Base-by-base conservation (phyloP, 2,797 vertebrate species). In the Clamator glandarius region DNA sequence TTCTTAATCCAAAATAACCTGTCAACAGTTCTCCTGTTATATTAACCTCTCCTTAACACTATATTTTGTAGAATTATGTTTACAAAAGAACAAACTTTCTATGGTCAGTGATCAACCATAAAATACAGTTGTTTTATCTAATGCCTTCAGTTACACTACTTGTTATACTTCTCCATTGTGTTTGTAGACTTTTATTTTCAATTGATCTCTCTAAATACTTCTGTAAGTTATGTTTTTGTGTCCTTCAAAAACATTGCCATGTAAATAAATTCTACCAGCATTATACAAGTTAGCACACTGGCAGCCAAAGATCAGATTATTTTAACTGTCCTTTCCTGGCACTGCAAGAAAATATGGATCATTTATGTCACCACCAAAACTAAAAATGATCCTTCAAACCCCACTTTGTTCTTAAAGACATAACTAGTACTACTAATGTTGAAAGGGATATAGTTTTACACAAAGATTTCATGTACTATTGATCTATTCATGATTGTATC, bases 251-350 rank as follows among this genome's bases (percentile, higher is more conserved):
- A 5, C 15, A 51, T 31, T 12, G 33, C 3, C 51, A 8, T 3
- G 6, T 36, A 51, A 73, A 64, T 36, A 33, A 70, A 46, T 54
- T 41, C n/a, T 51, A 29, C 8, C 2, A 24, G 15, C 26, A 72
- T 5, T 12, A 46, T 42, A 54, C 0, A 18, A 21, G 6, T 54
- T 68, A 11, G 21, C 8, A 19, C 6, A 23, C 2, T 6, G 8
- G 11, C 39, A 63, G 17, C 12, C 13, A 73, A 48, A 13, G 14
- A 42, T 24, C 17, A 29, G 6, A 51, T 44, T 55, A 24, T 35
- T 63, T 73, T 48, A 12, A 29, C 10, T 42, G 13, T 23, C 17
- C 59, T 74, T 58, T 52, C 20, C 16, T 48, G 29, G 26, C 8
- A 15, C 5, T 77, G 6, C 23, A 52, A 69, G 24, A 76, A 35